Conservation (phyloP, 2,888 invertebrate genomes). For the Pyrgus malvae region DNA sequence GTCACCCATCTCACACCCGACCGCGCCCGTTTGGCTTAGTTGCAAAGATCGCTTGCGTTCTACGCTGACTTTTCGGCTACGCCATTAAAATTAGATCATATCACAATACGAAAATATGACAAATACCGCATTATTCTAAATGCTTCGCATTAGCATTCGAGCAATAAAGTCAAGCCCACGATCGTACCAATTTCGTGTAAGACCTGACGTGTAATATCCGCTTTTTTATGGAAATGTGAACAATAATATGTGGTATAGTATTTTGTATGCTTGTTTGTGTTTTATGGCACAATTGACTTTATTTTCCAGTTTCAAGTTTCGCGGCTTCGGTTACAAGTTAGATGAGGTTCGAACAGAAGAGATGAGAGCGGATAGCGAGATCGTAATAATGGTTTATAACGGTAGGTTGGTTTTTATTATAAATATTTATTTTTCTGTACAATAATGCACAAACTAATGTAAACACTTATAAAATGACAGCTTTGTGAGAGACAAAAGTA, state of each 20-base stretch:
- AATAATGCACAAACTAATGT: too few species aligned
- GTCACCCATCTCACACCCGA: too few species aligned
- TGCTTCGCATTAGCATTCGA: constrained; percentile 12
- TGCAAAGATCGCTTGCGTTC: too few species aligned
- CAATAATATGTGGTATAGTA: constrained; percentile 11
- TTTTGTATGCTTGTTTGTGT: constrained; percentile 17
- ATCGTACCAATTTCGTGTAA: constrained; percentile 5
- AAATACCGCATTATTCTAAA: constrained; percentile 24
- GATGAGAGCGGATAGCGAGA: neutral
- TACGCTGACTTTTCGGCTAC: too few species aligned
- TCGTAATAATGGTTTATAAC: too few species aligned
- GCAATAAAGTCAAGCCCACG: constrained; percentile 31
- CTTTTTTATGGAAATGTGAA: constrained; percentile 19
- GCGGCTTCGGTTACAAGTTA: constrained; percentile 8
- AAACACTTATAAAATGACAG: too few species aligned
- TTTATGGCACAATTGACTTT: constrained; percentile 15
- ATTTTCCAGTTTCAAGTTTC: constrained; percentile 10
- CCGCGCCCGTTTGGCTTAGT: too few species aligned
- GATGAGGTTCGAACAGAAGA: neutral
- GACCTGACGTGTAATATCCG: constrained; percentile 16
- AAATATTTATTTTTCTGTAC: too few species aligned
- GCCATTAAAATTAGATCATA: constrained; percentile 19
- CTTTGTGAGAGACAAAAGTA: too few species aligned
- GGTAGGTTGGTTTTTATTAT: too few species aligned
- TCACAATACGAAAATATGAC: constrained; percentile 26